Conservation (phyloP, 1,140 invertebrate species). For the Ladona fulva region DNA sequence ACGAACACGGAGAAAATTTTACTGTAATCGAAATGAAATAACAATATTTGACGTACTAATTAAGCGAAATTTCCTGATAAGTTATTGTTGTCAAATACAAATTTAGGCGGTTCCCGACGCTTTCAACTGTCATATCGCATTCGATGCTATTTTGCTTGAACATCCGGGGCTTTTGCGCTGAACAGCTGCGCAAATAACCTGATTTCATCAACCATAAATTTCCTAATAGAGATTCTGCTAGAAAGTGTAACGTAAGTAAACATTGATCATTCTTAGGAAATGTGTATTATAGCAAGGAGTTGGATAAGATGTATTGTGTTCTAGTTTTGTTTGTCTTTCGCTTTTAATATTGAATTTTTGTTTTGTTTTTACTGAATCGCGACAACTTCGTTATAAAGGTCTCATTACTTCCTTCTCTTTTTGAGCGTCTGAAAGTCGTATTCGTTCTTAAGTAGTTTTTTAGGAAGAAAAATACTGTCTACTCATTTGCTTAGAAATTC, state of each 20-base stretch:
- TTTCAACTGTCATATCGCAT: background rate
- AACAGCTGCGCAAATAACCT: slow-evolving; percentile 27
- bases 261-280: background rate
- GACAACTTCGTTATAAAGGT: background rate
- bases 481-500: no score
- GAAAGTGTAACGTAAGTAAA: slow-evolving; percentile 25
- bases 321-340: background rate
- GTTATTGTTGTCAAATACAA: background rate
- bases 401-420: background rate
- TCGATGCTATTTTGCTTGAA: background rate
- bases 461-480: no score
- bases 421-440: slow-evolving; percentile 1
- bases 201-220: slow-evolving; percentile 29
- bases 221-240: slow-evolving; percentile 28
- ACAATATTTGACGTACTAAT: no score
- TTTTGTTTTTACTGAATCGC: background rate
- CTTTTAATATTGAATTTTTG: background rate
- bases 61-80: no score
- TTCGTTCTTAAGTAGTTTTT: background rate
- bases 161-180: slow-evolving; percentile 22
- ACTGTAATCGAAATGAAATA: no score
- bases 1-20: no score
- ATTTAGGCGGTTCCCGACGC: background rate
- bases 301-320: no score
- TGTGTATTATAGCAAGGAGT: background rate